Evolutionary conservation across 2,113 vertebrate genomes (phyloP), one percentile per base, ranked within the genome.

Genomic region (Toxotes chatareus): DNA sequence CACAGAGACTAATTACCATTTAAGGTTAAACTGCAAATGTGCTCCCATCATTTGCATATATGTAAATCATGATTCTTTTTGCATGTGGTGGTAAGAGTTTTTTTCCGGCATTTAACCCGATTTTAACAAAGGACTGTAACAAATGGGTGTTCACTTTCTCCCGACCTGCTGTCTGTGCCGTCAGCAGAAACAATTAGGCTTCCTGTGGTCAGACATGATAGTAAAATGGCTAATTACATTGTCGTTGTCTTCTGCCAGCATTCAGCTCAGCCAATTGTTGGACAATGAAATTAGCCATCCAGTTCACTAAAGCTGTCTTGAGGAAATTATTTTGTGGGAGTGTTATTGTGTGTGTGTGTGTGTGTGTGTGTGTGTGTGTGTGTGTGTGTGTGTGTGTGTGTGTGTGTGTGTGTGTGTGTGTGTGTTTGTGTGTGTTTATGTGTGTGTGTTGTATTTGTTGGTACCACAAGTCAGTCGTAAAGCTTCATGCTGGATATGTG

Each of bases 151-250:
- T 71, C 34, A 6, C 55, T 59, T 36, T 31, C 63, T 70, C 53
- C 59, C 53, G 47, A 86, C 87, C 82, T 67, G 81, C 53, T 53
- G 79, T 64, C 74, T 34, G 79, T 1, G 46, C 53, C 44, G 51
- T 82, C 88, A 64, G 84, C 40, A 51, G 57, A 66, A 80, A 82
- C 88, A 84, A 87, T 90, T 72, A 80, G 46, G 36, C 73, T 23
- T 68, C 65, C 74, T 73, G 73, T 74, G 82, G 79, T 84, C 86
- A 31, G 84, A 82, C 79, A 19, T 53, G 55, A 86, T 13, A 75
- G 77, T 72, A 65, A 88, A 88, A 69, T 1, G 31, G 32, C 59
- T 91, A 85, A 91, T 91, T 88, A 88, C 72, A 57, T 42, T 13
- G 84, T 86, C 59, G 31, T 53, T 60, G n/a, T 31, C 66, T 49